A percentile compares a stretch with the other conserved stretches of the same genome.
Evolutionary conservation across 2,797 vertebrate species (phyloP).

Genomic region (Hoplostethus mediterraneus): DNA sequence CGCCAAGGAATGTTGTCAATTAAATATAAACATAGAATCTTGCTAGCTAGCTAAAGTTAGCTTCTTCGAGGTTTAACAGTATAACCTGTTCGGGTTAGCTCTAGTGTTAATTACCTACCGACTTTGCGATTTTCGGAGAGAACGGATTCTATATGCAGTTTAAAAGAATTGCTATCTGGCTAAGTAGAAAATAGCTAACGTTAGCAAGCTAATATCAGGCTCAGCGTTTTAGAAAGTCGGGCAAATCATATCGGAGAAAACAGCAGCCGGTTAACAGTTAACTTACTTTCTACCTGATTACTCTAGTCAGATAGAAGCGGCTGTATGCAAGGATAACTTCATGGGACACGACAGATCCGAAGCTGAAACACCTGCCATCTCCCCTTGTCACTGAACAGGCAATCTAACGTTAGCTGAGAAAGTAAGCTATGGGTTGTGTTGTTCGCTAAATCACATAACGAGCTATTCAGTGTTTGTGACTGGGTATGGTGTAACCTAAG

Average conservation of each 20-base stretch:
- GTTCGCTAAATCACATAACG: constrained; percentile 27
- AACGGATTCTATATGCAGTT: constrained; percentile 30
- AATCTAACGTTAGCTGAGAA: constrained; percentile 63
- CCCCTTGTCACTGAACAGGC: constrained; percentile 48
- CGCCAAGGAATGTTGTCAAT: constrained; percentile 85
- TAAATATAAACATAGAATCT: constrained; percentile 68
- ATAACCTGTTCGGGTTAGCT: constrained; percentile 5
- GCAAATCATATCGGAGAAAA: constrained; percentile 30
- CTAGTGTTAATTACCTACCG: background rate
- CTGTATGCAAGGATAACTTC: constrained; percentile 33
- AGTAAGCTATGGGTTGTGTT: constrained; percentile 68
- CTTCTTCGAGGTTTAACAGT: constrained; percentile 5
- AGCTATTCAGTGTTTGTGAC: background rate
- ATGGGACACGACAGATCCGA: constrained; percentile 57
- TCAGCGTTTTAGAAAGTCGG: constrained; percentile 20
- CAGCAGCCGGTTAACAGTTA: constrained; percentile 9
- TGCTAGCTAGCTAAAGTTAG: constrained; percentile 38
- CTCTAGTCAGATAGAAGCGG: constrained; percentile 8
- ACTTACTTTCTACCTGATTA: background rate
- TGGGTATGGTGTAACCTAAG: background rate
- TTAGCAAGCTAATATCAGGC: constrained; percentile 66
- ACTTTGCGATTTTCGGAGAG: background rate
- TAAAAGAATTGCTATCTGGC: constrained; percentile 64
- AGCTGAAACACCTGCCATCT: constrained; percentile 59
- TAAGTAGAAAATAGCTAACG: constrained; percentile 44